Conservation (phyloP, 2,113 vertebrate species). For the Trachemys scripta region DNA sequence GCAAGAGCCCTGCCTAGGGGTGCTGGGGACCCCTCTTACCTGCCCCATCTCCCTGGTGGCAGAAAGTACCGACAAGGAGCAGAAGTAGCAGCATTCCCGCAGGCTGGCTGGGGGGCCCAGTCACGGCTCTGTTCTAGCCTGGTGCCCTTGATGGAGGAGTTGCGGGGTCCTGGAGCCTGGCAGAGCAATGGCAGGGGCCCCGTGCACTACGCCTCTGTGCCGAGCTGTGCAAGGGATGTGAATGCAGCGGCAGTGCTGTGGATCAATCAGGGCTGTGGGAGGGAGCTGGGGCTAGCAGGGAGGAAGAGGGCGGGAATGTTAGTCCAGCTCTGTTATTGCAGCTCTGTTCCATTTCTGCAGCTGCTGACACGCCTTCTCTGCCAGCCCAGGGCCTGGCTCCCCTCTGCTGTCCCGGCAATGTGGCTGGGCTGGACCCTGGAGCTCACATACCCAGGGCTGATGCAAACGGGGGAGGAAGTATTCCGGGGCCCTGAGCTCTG, state of each 20-base stretch:
- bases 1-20: neutral
- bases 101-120: neutral
- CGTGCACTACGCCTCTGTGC: neutral
- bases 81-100: slow-evolving; percentile 46
- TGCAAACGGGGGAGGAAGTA: no score
- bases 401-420: neutral
- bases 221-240: neutral
- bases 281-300: slow-evolving; percentile 33
- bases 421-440: neutral
- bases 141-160: neutral
- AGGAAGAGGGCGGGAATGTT: slow-evolving; percentile 22
- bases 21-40: slow-evolving; percentile 13
- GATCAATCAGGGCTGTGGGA: neutral
- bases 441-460: neutral
- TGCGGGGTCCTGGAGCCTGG: neutral
- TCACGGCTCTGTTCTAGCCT: neutral
- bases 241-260: fast-evolving
- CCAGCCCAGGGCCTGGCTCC: neutral
- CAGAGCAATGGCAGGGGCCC: neutral
- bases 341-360: slow-evolving; percentile 23
- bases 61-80: slow-evolving; percentile 38
- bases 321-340: slow-evolving; percentile 27
- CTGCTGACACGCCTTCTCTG: slow-evolving; percentile 55
- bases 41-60: neutral
- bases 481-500: neutral